Percentiles rank a stretch among this genome's conserved stretches.
phyloP scores from a whole-genome alignment of 2,888 invertebrate genomes.

The Troglohyphantes excavatus region DNA sequence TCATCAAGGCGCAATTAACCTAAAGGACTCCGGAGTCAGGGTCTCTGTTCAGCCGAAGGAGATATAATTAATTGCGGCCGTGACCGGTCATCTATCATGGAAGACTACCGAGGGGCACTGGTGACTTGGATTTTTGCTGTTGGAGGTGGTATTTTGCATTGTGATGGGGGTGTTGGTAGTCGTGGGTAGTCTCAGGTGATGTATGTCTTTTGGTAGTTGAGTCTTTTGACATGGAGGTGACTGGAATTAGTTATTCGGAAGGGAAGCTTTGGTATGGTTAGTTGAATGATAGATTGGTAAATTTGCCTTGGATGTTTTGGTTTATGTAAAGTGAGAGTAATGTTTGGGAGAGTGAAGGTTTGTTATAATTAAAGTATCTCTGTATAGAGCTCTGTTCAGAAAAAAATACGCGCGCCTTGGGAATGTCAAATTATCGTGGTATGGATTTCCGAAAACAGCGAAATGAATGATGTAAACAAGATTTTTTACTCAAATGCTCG shows the following conservation, averaged over 20 bases:
- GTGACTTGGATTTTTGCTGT: conserved; percentile 20
- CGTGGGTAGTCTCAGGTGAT: not conserved
- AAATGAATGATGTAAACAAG: no score
- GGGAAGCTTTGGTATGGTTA: not conserved
- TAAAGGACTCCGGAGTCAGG: conserved; percentile 43
- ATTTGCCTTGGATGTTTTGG: no score
- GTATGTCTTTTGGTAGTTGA: not conserved
- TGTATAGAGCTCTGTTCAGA: no score
- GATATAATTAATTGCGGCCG: conserved; percentile 26
- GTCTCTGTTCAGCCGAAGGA: not conserved
- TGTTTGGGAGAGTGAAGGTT: no score
- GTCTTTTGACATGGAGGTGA: not conserved
- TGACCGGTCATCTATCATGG: not conserved
- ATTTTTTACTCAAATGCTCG: no score
- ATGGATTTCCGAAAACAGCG: no score
- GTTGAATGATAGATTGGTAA: not conserved
- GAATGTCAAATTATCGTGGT: no score
- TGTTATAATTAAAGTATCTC: no score
- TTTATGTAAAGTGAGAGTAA: no score
- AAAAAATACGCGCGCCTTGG: no score
- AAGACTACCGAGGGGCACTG: not conserved
- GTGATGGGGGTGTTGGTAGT: not conserved
- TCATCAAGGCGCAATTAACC: conserved; percentile 53
- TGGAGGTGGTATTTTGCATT: not conserved
- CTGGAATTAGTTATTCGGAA: no score